These are phyloP conservation scores for Drosophila pseudotalamancana DNA, from an alignment of 2,888 invertebrate genomes.

Conservation along the genomic window DNA sequence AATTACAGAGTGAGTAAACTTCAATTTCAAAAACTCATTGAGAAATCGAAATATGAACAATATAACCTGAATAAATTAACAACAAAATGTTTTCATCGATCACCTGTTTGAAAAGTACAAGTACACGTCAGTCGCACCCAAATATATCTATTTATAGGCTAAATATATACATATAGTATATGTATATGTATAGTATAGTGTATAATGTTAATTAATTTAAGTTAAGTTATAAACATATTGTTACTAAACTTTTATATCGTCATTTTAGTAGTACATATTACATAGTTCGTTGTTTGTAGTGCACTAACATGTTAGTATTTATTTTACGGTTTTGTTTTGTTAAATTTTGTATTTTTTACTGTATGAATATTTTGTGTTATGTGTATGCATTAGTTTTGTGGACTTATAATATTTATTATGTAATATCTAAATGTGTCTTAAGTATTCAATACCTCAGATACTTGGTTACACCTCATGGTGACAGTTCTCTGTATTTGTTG, in stretches of 20 bases:
- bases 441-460: slow-evolving; percentile 9
- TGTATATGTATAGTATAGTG: slow-evolving; percentile 31
- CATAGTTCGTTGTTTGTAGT: slow-evolving; percentile 39
- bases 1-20: slow-evolving; percentile 72
- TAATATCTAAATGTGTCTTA: slow-evolving; percentile 15
- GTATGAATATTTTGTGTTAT: slow-evolving; percentile 22
- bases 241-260: slow-evolving; percentile 23
- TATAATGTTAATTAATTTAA: slow-evolving; percentile 40
- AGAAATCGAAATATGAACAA: slow-evolving; percentile 7
- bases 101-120: too few relatives aligned
- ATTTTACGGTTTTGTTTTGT: neutral
- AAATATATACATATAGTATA: slow-evolving; percentile 18
- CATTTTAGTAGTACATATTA: slow-evolving; percentile 35
- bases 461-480: slow-evolving; percentile 3
- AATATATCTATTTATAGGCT: slow-evolving; percentile 26
- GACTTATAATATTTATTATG: neutral
- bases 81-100: slow-evolving; percentile 6
- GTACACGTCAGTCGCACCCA: slow-evolving; percentile 13
- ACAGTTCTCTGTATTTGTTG: slow-evolving; percentile 32
- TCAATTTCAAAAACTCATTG: slow-evolving; percentile 19
- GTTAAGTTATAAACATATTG: slow-evolving; percentile 25
- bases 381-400: slow-evolving; percentile 32
- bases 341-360: neutral
- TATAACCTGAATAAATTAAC: slow-evolving; percentile 1
- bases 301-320: slow-evolving; percentile 11